Evolutionary conservation across 92 coral and sea anemone species (phyloP).

Genomic region (Palythoa grandiflora): DNA sequence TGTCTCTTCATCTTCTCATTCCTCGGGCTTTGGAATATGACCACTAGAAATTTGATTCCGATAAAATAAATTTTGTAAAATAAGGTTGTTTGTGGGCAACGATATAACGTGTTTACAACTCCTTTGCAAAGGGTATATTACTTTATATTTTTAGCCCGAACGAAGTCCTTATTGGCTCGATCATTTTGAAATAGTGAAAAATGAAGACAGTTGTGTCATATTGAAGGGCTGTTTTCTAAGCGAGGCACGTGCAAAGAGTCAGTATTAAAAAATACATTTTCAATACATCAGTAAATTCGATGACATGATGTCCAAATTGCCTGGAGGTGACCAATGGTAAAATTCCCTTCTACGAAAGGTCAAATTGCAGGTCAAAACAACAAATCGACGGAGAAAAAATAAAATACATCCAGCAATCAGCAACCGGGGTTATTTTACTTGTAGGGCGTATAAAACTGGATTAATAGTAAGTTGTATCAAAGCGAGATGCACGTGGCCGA

Average conservation of each 20-base stretch:
- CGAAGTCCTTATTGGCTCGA: not conserved
- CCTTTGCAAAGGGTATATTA: constrained; percentile 14
- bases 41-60: not conserved
- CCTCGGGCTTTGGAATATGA: not conserved
- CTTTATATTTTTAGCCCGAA: not conserved
- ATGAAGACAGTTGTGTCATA: not conserved
- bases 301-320: constrained; percentile 23
- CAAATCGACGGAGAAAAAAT: constrained; percentile 4
- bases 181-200: not conserved
- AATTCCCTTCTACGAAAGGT: not conserved
- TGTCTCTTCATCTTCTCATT: not conserved
- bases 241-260: not conserved
- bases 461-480: not conserved
- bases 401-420: not conserved
- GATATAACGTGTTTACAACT: not conserved
- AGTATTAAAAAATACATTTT: not conserved
- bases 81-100: not conserved
- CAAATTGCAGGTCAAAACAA: constrained; percentile 20
- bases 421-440: not conserved
- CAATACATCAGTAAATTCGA: not conserved
- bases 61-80: not conserved
- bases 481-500: not conserved
- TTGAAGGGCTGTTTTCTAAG: constrained; percentile 14
- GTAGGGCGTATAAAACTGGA: not conserved
- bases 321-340: constrained; percentile 15